A percentile compares a stretch with the other conserved stretches of the same genome.
These are phyloP conservation scores for Ophion ellenae DNA, from an alignment of 2,888 invertebrate genomes.

Conservation along the genomic window DNA sequence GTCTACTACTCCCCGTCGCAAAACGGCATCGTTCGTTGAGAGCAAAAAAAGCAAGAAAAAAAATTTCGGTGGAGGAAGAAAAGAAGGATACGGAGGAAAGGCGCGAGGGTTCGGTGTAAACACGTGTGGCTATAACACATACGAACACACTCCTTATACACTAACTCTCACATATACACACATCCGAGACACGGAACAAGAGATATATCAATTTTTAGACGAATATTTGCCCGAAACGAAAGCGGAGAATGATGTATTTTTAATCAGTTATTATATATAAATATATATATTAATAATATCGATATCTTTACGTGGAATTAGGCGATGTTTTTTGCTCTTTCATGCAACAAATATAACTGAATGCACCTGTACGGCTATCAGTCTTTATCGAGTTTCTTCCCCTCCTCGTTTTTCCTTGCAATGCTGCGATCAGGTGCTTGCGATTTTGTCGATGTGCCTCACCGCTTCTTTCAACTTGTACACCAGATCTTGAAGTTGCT, in stretches of 20 bases:
- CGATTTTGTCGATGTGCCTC: constrained; percentile 86
- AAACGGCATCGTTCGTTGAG: constrained; percentile 28
- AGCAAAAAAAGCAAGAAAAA: constrained; percentile 26
- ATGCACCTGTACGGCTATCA: constrained; percentile 75
- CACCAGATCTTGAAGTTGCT: constrained; percentile 88
- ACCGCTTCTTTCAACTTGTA: constrained; percentile 88
- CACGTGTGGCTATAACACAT: constrained; percentile 34
- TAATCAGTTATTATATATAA: constrained; percentile 78
- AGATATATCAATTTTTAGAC: constrained; percentile 76
- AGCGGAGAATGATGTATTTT: constrained; percentile 78
- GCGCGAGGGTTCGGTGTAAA: constrained; percentile 24
- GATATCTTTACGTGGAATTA: constrained; percentile 78
- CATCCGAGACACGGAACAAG: constrained; percentile 35
- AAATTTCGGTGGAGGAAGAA: constrained; percentile 8
- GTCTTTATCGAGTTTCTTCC: constrained; percentile 49
- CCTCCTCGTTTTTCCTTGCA: background rate
- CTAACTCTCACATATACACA: constrained; percentile 33
- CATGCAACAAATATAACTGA: constrained; percentile 81
- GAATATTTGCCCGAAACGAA: constrained; percentile 73
- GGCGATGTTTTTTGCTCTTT: constrained; percentile 80
- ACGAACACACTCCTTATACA: constrained; percentile 11
- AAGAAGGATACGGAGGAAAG: constrained; percentile 22
- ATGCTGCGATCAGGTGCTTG: constrained; percentile 65
- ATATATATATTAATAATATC: constrained; percentile 73
- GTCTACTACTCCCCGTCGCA: constrained; percentile 19